phyloP scores from a whole-genome alignment of 2,888 invertebrate genomes.

The Cryptophagus acutangulus region DNA sequence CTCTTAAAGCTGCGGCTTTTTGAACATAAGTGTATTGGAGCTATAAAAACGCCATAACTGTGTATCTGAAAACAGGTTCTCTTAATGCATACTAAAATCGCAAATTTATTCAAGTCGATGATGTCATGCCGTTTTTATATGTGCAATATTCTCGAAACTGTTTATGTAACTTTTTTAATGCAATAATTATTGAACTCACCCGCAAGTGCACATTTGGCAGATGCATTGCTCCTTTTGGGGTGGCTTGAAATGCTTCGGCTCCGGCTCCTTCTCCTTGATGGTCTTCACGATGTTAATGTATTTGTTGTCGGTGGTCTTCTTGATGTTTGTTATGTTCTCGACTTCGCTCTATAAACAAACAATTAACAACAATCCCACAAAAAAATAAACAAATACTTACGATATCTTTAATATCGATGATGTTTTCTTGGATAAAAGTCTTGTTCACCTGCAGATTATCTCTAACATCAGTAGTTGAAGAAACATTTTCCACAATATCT shows the following conservation, averaged over 20 bases:
- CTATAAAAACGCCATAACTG: no score
- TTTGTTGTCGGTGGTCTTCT: conserved; percentile 51
- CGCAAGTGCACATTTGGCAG: conserved; percentile 87
- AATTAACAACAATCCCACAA: not conserved
- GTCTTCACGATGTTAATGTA: conserved; percentile 49
- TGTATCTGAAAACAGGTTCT: conserved; percentile 18
- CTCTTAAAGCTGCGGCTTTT: no score
- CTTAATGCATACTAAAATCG: conserved; percentile 23
- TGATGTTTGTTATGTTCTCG: conserved; percentile 45
- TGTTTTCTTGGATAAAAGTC: conserved; percentile 54
- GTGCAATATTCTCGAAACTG: not conserved
- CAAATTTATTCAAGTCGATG: conserved; percentile 30
- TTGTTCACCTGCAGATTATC: conserved; percentile 45
- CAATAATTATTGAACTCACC: conserved; percentile 57
- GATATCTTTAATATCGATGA: conserved; percentile 56
- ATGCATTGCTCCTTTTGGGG: conserved; percentile 74
- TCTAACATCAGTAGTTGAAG: conserved; percentile 16
- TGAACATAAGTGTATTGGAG: no score
- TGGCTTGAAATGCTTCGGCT: conserved; percentile 45
- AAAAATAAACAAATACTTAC: conserved; percentile 36
- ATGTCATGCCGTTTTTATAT: conserved; percentile 23
- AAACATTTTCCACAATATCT: conserved; percentile 21
- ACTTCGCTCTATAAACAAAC: conserved; percentile 43
- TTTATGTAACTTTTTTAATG: conserved; percentile 1
- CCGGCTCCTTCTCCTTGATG: conserved; percentile 43